Evolutionary conservation across 2,888 invertebrate species (phyloP).

Genomic region (Baccha elongata): DNA sequence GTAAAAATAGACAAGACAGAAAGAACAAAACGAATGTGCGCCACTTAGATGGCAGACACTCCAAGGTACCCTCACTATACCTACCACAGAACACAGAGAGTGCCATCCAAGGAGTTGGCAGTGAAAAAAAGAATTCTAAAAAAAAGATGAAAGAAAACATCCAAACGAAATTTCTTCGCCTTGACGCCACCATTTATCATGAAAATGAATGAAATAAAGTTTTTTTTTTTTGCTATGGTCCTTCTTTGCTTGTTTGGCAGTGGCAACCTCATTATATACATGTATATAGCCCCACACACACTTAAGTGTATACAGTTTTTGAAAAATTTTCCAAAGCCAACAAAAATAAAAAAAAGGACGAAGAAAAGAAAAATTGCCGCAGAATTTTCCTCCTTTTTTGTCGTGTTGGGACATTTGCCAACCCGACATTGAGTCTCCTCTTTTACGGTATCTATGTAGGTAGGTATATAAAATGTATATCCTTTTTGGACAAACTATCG

Average conservation of each 20-base stretch:
- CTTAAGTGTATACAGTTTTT: conserved; percentile 24
- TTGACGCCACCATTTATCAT: conserved; percentile 73
- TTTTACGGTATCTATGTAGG: neutral
- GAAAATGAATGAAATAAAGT: conserved; percentile 70
- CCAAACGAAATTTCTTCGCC: conserved; percentile 60
- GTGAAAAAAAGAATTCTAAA: conserved; percentile 9
- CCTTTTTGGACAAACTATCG: conserved; percentile 40
- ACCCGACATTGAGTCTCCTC: conserved; percentile 65
- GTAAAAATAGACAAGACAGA: conserved; percentile 58
- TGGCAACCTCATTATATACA: conserved; percentile 64
- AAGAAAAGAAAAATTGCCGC: conserved; percentile 59
- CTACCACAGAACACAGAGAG: conserved; percentile 15
- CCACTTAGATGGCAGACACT: conserved; percentile 36
- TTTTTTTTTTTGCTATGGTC: neutral
- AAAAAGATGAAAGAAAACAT: conserved; percentile 28
- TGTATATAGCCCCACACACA: neutral
- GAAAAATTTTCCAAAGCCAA: conserved; percentile 43
- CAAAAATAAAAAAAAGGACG: conserved; percentile 4
- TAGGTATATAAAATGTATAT: neutral
- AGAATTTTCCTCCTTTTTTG: conserved; percentile 57
- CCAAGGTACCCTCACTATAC: conserved; percentile 19
- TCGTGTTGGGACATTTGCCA: conserved; percentile 64
- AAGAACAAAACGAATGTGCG: conserved; percentile 24
- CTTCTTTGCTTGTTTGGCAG: conserved; percentile 56
- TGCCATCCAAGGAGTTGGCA: conserved; percentile 40